phyloP scores from a whole-genome alignment of 2,113 vertebrate species.

The Garra rufa region DNA sequence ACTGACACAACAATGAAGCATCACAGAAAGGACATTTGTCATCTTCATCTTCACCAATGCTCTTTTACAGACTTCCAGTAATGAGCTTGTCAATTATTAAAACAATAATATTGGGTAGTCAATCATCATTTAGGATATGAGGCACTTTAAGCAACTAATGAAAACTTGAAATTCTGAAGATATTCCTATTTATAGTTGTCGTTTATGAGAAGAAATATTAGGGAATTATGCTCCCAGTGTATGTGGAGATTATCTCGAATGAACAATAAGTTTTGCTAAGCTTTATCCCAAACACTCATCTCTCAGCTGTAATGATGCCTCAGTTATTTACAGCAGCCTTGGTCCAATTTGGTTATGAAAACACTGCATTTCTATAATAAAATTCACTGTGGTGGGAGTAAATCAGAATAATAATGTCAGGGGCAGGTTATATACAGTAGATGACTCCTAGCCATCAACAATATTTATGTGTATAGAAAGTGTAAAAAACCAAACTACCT shows the following conservation, averaged over 20 bases:
- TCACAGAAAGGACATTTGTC: background rate
- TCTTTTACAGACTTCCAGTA: background rate
- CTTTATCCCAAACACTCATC: background rate
- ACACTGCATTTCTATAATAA: background rate
- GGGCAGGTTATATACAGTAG: background rate
- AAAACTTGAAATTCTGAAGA: background rate
- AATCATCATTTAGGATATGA: constrained; percentile 16
- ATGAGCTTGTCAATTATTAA: background rate
- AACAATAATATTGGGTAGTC: background rate
- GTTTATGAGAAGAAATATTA: background rate
- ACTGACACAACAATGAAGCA: background rate
- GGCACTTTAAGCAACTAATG: background rate
- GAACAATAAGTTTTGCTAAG: background rate
- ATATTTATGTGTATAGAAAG: background rate
- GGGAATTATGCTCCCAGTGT: background rate
- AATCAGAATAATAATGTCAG: constrained; percentile 23
- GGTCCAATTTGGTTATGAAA: constrained; percentile 15
- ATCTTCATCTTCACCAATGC: background rate
- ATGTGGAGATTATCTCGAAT: background rate
- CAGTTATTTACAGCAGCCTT: background rate
- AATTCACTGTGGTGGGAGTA: background rate
- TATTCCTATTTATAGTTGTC: background rate
- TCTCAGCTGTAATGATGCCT: background rate
- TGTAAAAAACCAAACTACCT: background rate
- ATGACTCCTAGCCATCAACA: background rate